Percentiles rank a stretch among this genome's conserved stretches.
These are phyloP conservation scores for Zalophus californianus DNA, from an alignment of 2,797 vertebrate genomes.

Conservation along the genomic window DNA sequence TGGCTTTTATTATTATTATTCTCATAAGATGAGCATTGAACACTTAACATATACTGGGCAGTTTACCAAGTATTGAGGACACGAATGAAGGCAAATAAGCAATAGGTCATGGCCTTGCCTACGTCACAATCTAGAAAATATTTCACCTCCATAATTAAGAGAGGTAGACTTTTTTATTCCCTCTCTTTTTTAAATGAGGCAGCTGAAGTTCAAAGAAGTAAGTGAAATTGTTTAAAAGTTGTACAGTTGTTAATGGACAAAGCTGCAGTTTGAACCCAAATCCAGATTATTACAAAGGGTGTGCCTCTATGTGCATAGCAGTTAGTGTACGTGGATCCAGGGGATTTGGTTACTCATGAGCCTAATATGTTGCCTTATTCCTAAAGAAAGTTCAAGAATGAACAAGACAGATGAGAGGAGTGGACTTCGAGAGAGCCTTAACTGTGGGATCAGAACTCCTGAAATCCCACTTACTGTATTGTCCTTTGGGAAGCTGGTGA, in stretches of 20 bases:
- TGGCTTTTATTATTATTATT: not conserved
- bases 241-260: not conserved
- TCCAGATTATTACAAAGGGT: not conserved
- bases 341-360: not conserved
- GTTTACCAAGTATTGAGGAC: not conserved
- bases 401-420: not conserved
- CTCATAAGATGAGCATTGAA: not conserved
- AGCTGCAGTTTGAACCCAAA: not conserved
- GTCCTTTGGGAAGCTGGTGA: not conserved
- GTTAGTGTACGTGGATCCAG: not conserved
- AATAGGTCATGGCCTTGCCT: not conserved
- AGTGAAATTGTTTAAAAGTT: not conserved
- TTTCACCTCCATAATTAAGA: slow-evolving; percentile 23
- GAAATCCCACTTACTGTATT: rapidly evolving
- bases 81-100: slow-evolving; percentile 35
- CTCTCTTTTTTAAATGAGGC: not conserved
- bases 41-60: not conserved
- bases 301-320: not conserved
- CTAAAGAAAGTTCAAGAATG: not conserved
- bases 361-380: not conserved
- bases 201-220: not conserved
- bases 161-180: not conserved
- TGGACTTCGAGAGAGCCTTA: rapidly evolving
- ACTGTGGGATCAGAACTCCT: too few species aligned
- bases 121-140: not conserved